Evolutionary conservation across 2,797 vertebrate genomes (phyloP).

Genomic region (Galaxias olidus): DNA sequence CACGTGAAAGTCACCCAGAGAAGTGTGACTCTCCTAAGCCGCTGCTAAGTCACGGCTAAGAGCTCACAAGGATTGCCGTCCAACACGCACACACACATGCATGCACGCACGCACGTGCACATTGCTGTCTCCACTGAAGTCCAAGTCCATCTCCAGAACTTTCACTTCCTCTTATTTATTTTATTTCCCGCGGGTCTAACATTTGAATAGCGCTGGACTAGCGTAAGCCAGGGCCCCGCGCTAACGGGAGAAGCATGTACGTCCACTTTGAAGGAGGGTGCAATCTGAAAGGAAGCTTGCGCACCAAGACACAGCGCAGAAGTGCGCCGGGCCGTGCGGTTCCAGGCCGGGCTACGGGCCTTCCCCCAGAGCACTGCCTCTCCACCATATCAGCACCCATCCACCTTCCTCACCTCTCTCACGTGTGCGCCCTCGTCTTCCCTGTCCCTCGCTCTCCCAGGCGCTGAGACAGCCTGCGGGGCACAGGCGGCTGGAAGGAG

Average conservation of each 20-base stretch:
- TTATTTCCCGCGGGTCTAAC: too few relatives aligned
- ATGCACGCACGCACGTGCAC: too few relatives aligned
- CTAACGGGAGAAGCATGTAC: too few relatives aligned
- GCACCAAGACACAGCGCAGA: too few relatives aligned
- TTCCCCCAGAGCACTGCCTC: not conserved
- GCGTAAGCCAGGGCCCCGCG: too few relatives aligned
- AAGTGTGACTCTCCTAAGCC: conserved; percentile 72
- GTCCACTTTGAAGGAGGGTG: too few relatives aligned
- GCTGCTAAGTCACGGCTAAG: conserved; percentile 64
- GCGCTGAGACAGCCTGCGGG: too few relatives aligned
- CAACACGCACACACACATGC: not conserved
- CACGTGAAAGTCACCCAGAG: conserved; percentile 67
- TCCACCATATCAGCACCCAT: conserved; percentile 1
- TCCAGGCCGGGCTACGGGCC: not conserved
- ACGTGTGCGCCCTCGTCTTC: not conserved
- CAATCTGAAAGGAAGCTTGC: too few relatives aligned
- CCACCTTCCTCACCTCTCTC: not conserved
- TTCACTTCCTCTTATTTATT: too few relatives aligned
- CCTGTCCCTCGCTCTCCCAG: conserved; percentile 8
- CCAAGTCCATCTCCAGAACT: too few relatives aligned
- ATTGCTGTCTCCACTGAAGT: not conserved
- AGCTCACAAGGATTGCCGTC: conserved; percentile 60
- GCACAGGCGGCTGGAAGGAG: conserved; percentile 38
- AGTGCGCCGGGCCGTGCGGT: too few relatives aligned
- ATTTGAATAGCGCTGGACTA: too few relatives aligned